phyloP scores from a whole-genome alignment of 2,113 vertebrate species.

The Brachyhypopomus occidentalis region DNA sequence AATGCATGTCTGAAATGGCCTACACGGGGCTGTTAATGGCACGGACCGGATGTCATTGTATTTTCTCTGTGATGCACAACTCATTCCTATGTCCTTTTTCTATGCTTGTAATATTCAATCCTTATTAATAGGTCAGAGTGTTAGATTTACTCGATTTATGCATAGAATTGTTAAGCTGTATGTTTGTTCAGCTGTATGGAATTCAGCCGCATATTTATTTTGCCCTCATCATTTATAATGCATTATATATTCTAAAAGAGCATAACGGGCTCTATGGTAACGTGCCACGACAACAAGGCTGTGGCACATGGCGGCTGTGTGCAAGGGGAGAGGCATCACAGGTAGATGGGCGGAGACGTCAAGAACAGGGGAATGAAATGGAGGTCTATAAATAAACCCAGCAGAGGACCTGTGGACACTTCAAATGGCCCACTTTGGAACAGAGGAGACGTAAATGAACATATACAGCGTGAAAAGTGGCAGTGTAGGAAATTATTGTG shows the following conservation, averaged over 20 bases:
- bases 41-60: background rate
- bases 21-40: background rate
- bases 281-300: background rate
- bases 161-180: background rate
- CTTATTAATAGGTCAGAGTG: background rate
- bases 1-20: background rate
- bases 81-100: too few species aligned
- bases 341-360: background rate
- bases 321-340: background rate
- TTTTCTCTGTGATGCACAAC: background rate
- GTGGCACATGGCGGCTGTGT: background rate
- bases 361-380: conserved; percentile 12
- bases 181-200: too few species aligned
- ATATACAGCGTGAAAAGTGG: background rate
- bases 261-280: background rate
- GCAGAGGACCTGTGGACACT: conserved; percentile 19
- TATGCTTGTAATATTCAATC: background rate
- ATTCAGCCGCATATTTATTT: too few species aligned
- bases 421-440: conserved; percentile 41
- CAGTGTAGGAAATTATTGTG: conserved; percentile 23
- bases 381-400: conserved; percentile 40
- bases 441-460: conserved; percentile 22
- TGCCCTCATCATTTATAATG: too few species aligned
- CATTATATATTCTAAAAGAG: background rate
- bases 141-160: background rate